phyloP scores from a whole-genome alignment of 35 echinoderm and acorn worm species.

The Apostichopus parvimensis region DNA sequence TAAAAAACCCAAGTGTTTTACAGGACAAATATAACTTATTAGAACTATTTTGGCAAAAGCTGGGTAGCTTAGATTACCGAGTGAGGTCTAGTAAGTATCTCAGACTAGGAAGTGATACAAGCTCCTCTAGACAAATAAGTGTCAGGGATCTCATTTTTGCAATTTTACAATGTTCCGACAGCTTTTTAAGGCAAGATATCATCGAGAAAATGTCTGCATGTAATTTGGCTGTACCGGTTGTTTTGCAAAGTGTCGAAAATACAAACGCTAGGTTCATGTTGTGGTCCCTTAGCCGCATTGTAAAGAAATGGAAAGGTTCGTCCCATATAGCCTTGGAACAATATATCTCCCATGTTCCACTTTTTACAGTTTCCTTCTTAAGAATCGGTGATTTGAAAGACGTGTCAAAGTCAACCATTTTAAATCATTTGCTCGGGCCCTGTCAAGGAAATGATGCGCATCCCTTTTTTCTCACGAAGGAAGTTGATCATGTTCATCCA shows the following conservation, averaged over 20 bases:
- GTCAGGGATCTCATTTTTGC: too few species aligned
- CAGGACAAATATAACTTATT: too few species aligned
- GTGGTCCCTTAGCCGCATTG: neutral
- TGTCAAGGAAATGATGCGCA: slow-evolving; percentile 24
- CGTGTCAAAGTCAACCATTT: neutral
- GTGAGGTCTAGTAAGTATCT: neutral
- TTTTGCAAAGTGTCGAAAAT: neutral
- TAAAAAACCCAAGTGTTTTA: too few species aligned
- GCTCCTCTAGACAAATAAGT: neutral
- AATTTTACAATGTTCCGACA: too few species aligned
- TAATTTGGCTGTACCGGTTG: slow-evolving; percentile 33
- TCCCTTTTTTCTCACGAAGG: slow-evolving; percentile 7
- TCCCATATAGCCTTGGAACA: slow-evolving; percentile 1
- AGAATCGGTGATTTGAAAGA: neutral
- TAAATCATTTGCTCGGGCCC: slow-evolving; percentile 1
- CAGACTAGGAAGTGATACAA: neutral
- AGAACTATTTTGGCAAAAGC: too few species aligned
- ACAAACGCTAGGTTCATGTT: neutral
- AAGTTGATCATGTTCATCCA: neutral
- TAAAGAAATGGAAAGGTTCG: slow-evolving; percentile 21
- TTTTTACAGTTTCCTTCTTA: slow-evolving; percentile 24
- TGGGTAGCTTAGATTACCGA: neutral
- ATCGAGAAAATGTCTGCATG: slow-evolving; percentile 41
- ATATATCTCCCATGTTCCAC: neutral
- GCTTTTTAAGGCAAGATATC: too few species aligned